phyloP scores from a whole-genome alignment of 2,797 vertebrate species.

The Taenioides sp. region DNA sequence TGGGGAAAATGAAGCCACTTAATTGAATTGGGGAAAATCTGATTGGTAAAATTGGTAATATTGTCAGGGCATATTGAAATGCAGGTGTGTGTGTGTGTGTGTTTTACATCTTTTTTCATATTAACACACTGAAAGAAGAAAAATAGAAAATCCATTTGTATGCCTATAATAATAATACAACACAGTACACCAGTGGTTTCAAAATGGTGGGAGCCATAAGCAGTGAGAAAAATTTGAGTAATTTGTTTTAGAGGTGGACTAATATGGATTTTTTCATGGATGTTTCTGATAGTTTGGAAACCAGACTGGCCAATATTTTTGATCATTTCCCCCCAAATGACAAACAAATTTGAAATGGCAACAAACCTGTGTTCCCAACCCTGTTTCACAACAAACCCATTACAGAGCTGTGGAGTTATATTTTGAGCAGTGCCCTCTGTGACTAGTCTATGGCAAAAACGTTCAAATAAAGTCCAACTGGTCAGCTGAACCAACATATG shows the following conservation, averaged over 20 bases:
- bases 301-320: not conserved
- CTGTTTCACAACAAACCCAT: too few species aligned
- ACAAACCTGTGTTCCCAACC: too few species aligned
- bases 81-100: not conserved
- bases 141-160: not conserved
- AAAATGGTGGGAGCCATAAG: not conserved
- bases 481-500: too few species aligned
- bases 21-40: conserved; percentile 7
- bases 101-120: not conserved
- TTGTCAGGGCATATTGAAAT: conserved; percentile 3
- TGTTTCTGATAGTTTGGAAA: not conserved
- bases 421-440: too few species aligned
- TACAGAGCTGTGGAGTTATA: too few species aligned
- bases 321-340: not conserved
- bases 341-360: not conserved
- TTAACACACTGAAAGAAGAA: not conserved
- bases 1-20: conserved; percentile 7
- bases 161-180: not conserved
- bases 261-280: not conserved
- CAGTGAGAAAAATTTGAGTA: not conserved
- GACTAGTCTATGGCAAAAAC: too few species aligned
- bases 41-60: conserved; percentile 9
- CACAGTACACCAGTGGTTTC: not conserved
- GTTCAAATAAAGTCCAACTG: too few species aligned
- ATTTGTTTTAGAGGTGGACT: not conserved